phyloP scores from a whole-genome alignment of 2,113 vertebrate genomes.

The Hippocampus mohnikei region DNA sequence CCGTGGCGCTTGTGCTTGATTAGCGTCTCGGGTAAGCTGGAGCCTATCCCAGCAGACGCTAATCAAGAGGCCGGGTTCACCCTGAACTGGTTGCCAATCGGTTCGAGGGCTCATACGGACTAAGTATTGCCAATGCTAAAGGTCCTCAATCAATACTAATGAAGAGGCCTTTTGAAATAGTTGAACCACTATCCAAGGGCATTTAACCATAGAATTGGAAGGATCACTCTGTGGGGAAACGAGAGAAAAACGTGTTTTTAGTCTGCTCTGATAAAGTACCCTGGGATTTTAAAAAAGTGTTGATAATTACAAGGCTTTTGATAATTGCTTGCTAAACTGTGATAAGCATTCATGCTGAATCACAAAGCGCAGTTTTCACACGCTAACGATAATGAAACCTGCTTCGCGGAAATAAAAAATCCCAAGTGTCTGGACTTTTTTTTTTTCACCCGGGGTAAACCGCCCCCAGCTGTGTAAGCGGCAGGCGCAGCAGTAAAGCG shows the following conservation, averaged over 20 bases:
- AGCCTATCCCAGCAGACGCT: too few species aligned
- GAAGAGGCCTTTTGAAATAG: neutral
- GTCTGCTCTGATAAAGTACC: neutral
- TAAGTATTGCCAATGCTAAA: neutral
- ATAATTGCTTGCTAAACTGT: neutral
- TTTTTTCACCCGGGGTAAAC: neutral
- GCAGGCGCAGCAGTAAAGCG: conserved; percentile 9
- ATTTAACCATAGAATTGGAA: neutral
- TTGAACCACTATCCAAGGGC: neutral
- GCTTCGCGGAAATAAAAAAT: neutral
- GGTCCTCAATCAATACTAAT: neutral
- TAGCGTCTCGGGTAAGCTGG: too few species aligned
- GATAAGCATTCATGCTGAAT: too few species aligned
- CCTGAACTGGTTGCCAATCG: too few species aligned
- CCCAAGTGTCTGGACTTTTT: conserved; percentile 1
- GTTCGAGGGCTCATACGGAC: neutral
- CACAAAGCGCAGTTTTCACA: neutral
- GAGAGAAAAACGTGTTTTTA: neutral
- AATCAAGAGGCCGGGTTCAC: too few species aligned
- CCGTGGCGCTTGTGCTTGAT: too few species aligned
- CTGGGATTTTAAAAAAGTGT: neutral
- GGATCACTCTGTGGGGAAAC: neutral
- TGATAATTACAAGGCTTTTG: neutral
- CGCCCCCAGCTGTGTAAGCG: conserved; percentile 7
- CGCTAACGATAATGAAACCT: conserved; percentile 3